These are phyloP conservation scores for Polyergus mexicanus DNA, from an alignment of 1,140 invertebrate species.

Conservation along the genomic window DNA sequence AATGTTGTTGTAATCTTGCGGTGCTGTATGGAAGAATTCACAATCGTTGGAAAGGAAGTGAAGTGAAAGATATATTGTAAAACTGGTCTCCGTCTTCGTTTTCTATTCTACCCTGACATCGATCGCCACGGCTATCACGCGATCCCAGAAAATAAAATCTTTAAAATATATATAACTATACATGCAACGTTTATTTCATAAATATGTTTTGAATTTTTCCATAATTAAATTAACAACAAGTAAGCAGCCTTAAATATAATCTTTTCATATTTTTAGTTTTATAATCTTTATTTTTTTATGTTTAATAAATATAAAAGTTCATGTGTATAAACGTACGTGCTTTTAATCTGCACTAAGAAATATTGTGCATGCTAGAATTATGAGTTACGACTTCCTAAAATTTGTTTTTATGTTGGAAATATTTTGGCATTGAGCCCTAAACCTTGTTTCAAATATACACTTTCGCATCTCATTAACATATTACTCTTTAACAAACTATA, in stretches of 20 bases:
- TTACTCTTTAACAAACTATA: neutral
- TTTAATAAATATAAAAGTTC: no score
- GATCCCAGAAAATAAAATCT: neutral
- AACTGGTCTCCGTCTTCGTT: neutral
- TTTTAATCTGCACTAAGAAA: neutral
- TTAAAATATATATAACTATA: neutral
- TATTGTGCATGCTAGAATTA: neutral
- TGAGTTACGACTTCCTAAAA: neutral
- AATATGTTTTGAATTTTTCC: neutral
- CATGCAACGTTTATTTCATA: neutral
- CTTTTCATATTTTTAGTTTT: no score
- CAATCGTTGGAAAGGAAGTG: neutral
- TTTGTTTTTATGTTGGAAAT: neutral
- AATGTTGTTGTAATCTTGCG: no score
- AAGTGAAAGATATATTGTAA: neutral
- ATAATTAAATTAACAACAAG: neutral
- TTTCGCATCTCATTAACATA: constrained; percentile 3
- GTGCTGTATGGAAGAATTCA: no score
- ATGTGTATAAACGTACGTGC: no score
- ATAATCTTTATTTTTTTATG: no score
- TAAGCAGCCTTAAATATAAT: no score
- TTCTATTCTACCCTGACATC: neutral
- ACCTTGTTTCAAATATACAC: neutral
- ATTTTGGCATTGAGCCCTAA: neutral
- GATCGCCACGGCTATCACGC: neutral